phyloP scores from a whole-genome alignment of 2,888 invertebrate genomes.

The Pammene fasciana region DNA sequence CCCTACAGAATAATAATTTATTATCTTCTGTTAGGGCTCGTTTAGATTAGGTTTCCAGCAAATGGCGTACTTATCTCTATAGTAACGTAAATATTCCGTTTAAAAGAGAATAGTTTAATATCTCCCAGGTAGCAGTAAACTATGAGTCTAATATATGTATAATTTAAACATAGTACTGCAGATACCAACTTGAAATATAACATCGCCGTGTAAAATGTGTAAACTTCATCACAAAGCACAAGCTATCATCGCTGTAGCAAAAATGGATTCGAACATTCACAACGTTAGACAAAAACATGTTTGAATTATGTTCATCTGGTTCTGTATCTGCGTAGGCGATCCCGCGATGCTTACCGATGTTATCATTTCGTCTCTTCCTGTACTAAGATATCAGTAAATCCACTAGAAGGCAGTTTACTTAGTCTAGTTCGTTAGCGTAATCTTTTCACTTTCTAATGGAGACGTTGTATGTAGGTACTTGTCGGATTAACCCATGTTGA shows the following conservation, averaged over 20 bases:
- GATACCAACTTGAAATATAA: neutral
- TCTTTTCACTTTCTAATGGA: slow-evolving; percentile 69
- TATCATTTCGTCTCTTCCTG: slow-evolving; percentile 63
- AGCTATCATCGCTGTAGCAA: slow-evolving; percentile 59
- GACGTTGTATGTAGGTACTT: slow-evolving; percentile 48
- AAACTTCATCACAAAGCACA: slow-evolving; percentile 44
- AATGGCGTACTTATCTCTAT: neutral
- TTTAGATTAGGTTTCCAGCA: neutral
- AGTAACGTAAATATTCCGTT: neutral
- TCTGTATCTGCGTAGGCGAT: slow-evolving; percentile 67
- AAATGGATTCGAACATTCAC: slow-evolving; percentile 64
- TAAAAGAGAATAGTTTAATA: too few species aligned
- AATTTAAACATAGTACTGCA: neutral
- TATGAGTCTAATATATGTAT: neutral
- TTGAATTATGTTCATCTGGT: slow-evolving; percentile 66
- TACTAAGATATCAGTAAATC: slow-evolving; percentile 49
- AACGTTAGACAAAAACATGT: slow-evolving; percentile 58
- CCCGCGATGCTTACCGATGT: slow-evolving; percentile 61
- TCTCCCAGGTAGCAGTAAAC: too few species aligned
- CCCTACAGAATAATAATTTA: slow-evolving; percentile 4
- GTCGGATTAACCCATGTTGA: slow-evolving; percentile 59
- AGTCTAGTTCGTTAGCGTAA: slow-evolving; percentile 67
- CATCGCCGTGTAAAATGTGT: neutral
- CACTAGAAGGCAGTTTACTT: slow-evolving; percentile 51
- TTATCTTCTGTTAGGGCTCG: slow-evolving; percentile 2